These are phyloP conservation scores for Sipha maydis DNA, from an alignment of 2,888 invertebrate genomes.

Conservation along the genomic window DNA sequence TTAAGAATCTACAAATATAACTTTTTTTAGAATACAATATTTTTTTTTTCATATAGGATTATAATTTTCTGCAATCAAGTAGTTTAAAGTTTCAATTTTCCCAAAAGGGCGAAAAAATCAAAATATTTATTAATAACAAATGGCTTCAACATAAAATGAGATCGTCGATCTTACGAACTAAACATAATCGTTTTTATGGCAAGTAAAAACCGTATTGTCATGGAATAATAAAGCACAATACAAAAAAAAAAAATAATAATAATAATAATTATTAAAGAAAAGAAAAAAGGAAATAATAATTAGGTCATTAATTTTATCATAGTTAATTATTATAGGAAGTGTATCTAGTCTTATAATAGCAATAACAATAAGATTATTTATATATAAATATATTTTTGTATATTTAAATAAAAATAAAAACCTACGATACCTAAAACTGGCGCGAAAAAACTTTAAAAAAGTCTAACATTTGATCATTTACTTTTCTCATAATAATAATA, in stretches of 20 bases:
- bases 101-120: slow-evolving; percentile 58
- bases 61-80: slow-evolving; percentile 61
- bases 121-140: slow-evolving; percentile 55
- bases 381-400: slow-evolving; percentile 41
- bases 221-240: slow-evolving; percentile 45
- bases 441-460: slow-evolving; percentile 38
- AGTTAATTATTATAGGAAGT: slow-evolving; percentile 48
- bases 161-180: slow-evolving; percentile 59
- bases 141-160: slow-evolving; percentile 61
- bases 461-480: slow-evolving; percentile 16
- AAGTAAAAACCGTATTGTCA: slow-evolving; percentile 42
- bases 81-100: slow-evolving; percentile 51
- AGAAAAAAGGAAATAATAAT: slow-evolving; percentile 6
- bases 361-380: slow-evolving; percentile 51
- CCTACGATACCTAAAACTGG: slow-evolving; percentile 34
- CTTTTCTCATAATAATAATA: neutral
- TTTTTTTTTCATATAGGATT: slow-evolving; percentile 44
- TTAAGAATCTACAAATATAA: slow-evolving; percentile 62
- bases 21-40: slow-evolving; percentile 61
- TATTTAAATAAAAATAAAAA: slow-evolving; percentile 41
- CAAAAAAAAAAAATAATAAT: slow-evolving; percentile 20
- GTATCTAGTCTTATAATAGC: slow-evolving; percentile 46
- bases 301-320: neutral
- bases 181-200: slow-evolving; percentile 57
- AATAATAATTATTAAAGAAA: neutral